Evolutionary conservation across 2,797 vertebrate species (phyloP).

Genomic region (Huso huso): DNA sequence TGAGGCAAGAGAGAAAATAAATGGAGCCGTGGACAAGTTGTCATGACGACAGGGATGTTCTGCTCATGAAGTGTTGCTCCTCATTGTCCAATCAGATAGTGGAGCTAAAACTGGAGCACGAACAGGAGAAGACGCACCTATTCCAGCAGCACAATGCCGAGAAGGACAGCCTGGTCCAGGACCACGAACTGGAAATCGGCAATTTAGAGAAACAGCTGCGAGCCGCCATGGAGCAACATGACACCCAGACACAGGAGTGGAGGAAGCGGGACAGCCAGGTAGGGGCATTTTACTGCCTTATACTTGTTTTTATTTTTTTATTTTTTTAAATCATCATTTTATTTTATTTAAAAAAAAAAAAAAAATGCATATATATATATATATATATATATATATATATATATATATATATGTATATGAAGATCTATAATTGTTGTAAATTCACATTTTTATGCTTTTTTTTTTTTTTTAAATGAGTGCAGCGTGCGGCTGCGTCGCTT

Average conservation of each 20-base stretch:
- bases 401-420: conserved; percentile 16
- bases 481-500: no score
- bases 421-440: no score
- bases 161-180: conserved; percentile 87
- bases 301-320: not conserved
- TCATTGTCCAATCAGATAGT: conserved; percentile 98
- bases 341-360: conserved; percentile 15
- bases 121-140: conserved; percentile 95
- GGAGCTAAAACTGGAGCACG: conserved; percentile 90
- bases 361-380: conserved; percentile 26
- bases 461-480: no score
- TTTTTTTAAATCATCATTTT: not conserved
- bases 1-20: conserved; percentile 54
- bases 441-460: no score
- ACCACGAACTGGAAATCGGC: conserved; percentile 81
- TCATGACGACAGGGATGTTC: conserved; percentile 98
- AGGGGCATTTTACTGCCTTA: conserved; percentile 48
- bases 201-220: conserved; percentile 78
- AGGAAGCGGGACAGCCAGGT: conserved; percentile 87
- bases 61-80: conserved; percentile 91
- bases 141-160: conserved; percentile 86
- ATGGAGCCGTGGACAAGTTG: conserved; percentile 85
- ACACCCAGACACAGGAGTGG: conserved; percentile 77
- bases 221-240: conserved; percentile 77
- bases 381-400: conserved; percentile 30